These are phyloP conservation scores for Folsomia candida DNA, from an alignment of 2,888 invertebrate genomes.

Conservation along the genomic window DNA sequence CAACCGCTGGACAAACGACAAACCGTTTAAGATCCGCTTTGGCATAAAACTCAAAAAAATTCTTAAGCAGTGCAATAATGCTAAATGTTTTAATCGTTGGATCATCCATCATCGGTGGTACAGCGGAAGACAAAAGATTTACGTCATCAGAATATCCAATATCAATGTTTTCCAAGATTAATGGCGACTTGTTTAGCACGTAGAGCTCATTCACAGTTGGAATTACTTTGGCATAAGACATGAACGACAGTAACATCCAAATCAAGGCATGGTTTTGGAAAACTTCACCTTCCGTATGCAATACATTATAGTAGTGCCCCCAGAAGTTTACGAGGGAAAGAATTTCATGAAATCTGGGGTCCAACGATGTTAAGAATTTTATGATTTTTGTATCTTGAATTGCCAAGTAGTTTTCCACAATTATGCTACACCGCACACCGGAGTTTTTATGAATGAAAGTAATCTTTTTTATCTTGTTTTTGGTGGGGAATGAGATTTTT, in stretches of 20 bases:
- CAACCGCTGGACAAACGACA: constrained; percentile 26
- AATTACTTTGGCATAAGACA: constrained; percentile 24
- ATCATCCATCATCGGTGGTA: constrained; percentile 22
- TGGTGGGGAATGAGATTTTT: constrained; percentile 16
- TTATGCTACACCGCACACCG: constrained; percentile 23
- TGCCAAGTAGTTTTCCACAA: constrained; percentile 26
- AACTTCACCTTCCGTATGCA: constrained; percentile 28
- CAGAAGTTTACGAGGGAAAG: constrained; percentile 18
- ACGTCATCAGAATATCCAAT: constrained; percentile 22
- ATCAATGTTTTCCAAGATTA: constrained; percentile 22
- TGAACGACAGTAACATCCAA: constrained; percentile 22
- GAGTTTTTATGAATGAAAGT: constrained; percentile 29
- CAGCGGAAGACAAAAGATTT: constrained; percentile 14
- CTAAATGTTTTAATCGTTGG: constrained; percentile 21
- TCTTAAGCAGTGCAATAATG: constrained; percentile 17
- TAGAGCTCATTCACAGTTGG: constrained; percentile 24
- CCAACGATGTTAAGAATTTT: constrained; percentile 26
- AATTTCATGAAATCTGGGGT: constrained; percentile 18
- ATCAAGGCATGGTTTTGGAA: constrained; percentile 26
- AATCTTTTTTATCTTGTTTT: constrained; percentile 17
- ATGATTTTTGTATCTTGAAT: constrained; percentile 30
- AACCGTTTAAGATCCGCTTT: constrained; percentile 14
- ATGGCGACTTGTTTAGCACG: constrained; percentile 7
- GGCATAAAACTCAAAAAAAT: constrained; percentile 24
- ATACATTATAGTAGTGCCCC: constrained; percentile 26